Percentiles rank a stretch among this genome's conserved stretches.
Conservation (phyloP, 1,140 invertebrate species). For the Macrobrachium rosenbergii region DNA sequence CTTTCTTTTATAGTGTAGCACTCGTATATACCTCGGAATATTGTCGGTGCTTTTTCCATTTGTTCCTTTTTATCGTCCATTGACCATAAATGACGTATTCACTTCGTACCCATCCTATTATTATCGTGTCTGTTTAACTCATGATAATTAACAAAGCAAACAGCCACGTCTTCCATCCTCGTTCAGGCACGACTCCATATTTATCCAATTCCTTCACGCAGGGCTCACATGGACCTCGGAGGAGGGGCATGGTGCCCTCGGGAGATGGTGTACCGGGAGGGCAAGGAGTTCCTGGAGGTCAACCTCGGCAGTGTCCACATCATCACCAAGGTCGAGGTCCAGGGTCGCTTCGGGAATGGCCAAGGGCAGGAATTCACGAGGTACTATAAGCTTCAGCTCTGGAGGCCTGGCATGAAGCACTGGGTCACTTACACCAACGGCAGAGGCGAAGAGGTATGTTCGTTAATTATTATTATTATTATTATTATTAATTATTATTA, state of each 20-base stretch:
- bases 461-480: no score
- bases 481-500: no score
- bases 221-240: constrained; percentile 81
- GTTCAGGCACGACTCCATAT: constrained; percentile 77
- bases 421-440: constrained; percentile 32
- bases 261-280: no score
- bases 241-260: constrained; percentile 93
- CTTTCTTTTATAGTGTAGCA: no score
- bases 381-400: constrained; percentile 92
- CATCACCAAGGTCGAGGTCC: constrained; percentile 86
- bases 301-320: constrained; percentile 84
- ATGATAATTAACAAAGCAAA: constrained; percentile 89
- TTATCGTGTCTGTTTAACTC: constrained; percentile 85
- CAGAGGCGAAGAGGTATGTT: no score
- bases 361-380: constrained; percentile 93
- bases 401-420: constrained; percentile 76
- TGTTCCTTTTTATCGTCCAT: no score
- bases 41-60: no score
- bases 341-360: constrained; percentile 94
- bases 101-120: constrained; percentile 78
- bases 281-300: constrained; percentile 87
- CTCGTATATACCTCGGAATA: no score
- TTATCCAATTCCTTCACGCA: no score
- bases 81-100: no score
- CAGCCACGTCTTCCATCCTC: constrained; percentile 87